Base-by-base conservation (phyloP, 1,140 invertebrate genomes). In the Maconellicoccus hirsutus region DNA sequence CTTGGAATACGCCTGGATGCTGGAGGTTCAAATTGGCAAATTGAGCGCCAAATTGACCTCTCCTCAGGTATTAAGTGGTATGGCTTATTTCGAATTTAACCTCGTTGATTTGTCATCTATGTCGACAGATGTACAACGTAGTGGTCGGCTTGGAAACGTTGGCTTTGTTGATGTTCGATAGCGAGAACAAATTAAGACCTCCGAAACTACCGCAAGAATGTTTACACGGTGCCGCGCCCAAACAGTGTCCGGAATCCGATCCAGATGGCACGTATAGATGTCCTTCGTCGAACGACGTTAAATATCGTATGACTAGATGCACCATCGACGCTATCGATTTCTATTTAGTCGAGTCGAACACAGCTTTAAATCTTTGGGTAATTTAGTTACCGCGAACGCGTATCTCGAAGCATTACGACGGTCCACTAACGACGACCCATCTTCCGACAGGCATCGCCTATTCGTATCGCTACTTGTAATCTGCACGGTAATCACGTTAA, bases 1-100 rank as follows among this genome's bases (percentile, higher is more conserved):
- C 0, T 78, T 98, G 6, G 97, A 99, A 78, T 99, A 99, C 80
- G 93, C 90, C 0, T 99, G 97, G 97, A 80, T 92, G 71, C 85
- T 93, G 73, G 91, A 93, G 78, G 82, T 92, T 2, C 90, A 92
- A 74, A 76, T 93, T 23, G 91, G 91, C 0, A 92, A 92, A 79
- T 78, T 93, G 8, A 90, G 86, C 69, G 91, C 90, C 0, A 88
- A 90, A 75, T 79, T 92, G 19, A 91, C 89, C 0, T 82, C 88
- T 21, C 89, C 90, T 0, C 91, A 93, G 76, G 76, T 80, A 71
- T 19, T 23, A 42, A 8, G n/a, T n/a, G 39, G n/a, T 16, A 71
- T 63, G 25, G 74, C 8, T 8, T 63, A 63, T 8, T 29, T 66
- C 10, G 3, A 25, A 25, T 25, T 19, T 19, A 70, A 25, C 26